These are phyloP conservation scores for Aulostomus chinensis DNA, from an alignment of 2,797 vertebrate genomes.

Conservation along the genomic window DNA sequence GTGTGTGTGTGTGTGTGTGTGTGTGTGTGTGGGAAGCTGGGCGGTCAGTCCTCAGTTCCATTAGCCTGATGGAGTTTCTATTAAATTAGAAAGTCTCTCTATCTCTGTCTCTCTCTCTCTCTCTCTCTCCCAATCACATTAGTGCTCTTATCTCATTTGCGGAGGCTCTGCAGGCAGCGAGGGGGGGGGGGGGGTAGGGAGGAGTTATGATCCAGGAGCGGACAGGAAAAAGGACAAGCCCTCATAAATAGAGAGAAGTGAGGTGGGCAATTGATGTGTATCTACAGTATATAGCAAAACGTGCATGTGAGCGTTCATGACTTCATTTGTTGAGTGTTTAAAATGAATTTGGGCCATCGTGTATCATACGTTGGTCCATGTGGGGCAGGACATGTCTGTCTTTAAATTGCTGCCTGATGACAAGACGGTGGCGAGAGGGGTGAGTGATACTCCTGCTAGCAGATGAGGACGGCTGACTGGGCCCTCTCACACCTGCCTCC, in stretches of 20 bases:
- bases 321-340: slow-evolving; percentile 8
- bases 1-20: slow-evolving; percentile 35
- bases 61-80: slow-evolving; percentile 81
- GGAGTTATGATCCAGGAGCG: slow-evolving; percentile 66
- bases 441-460: no score
- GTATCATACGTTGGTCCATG: background rate
- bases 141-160: slow-evolving; percentile 82
- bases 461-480: no score
- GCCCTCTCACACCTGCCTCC: no score
- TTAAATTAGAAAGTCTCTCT: slow-evolving; percentile 77
- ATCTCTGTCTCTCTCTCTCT: slow-evolving; percentile 35
- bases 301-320: background rate
- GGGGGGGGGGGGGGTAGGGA: slow-evolving; percentile 18
- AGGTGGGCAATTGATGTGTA: slow-evolving; percentile 22
- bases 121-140: slow-evolving; percentile 79
- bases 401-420: slow-evolving; percentile 13
- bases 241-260: slow-evolving; percentile 55
- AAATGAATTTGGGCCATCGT: slow-evolving; percentile 21
- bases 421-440: background rate
- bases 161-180: slow-evolving; percentile 59
- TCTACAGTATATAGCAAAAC: background rate
- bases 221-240: slow-evolving; percentile 70
- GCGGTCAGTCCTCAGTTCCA: slow-evolving; percentile 68
- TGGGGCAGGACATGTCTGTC: slow-evolving; percentile 5
- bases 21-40: slow-evolving; percentile 36